Evolutionary conservation across 2,888 invertebrate species (phyloP).

Genomic region (Abrostola tripartita): DNA sequence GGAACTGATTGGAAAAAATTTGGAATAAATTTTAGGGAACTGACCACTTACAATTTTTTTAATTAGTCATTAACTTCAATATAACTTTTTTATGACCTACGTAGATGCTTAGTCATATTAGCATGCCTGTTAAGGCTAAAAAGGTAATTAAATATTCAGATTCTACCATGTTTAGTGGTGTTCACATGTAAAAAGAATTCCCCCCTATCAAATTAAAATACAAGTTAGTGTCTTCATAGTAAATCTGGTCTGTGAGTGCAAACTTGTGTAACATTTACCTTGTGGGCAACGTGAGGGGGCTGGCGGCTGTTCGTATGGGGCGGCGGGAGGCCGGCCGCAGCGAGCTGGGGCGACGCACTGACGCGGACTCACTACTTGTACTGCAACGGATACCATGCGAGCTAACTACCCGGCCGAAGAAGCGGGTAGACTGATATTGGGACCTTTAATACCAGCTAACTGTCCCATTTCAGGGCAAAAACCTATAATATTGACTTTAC

Average conservation of each 20-base stretch:
- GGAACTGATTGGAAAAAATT: slow-evolving; percentile 69
- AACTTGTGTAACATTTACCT: slow-evolving; percentile 57
- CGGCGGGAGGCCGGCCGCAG: slow-evolving; percentile 67
- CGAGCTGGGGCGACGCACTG: slow-evolving; percentile 34
- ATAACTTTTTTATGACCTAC: no score
- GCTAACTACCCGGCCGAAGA: slow-evolving; percentile 59
- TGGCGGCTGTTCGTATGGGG: slow-evolving; percentile 69
- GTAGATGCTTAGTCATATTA: no score
- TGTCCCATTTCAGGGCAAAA: no score
- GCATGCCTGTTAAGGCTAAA: no score
- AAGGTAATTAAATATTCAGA: no score
- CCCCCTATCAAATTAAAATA: no score
- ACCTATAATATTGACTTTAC: no score
- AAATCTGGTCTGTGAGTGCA: background rate
- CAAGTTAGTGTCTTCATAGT: background rate
- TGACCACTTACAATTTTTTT: background rate
- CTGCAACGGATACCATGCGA: slow-evolving; percentile 65
- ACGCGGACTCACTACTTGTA: slow-evolving; percentile 58
- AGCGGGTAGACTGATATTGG: slow-evolving; percentile 37
- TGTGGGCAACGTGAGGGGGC: slow-evolving; percentile 65
- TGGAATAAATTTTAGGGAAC: slow-evolving; percentile 43
- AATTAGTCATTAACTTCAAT: background rate
- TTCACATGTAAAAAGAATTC: no score
- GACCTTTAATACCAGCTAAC: no score
- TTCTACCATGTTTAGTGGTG: no score